Conservation (phyloP, 2,113 vertebrate genomes). For the Accipiter virgatus region DNA sequence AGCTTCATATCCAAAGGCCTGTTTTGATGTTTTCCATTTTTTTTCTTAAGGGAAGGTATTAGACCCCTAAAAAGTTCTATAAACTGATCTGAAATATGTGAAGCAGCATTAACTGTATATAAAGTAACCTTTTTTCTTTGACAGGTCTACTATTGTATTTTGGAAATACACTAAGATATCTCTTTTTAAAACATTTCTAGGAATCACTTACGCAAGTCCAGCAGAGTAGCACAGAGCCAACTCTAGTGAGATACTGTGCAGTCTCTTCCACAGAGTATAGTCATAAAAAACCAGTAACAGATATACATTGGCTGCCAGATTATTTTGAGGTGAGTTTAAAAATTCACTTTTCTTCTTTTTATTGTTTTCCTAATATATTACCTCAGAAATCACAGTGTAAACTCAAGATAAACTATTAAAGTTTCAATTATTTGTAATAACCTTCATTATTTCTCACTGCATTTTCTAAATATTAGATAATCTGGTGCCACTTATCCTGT, state of each 20-base stretch:
- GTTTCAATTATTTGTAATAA: background rate
- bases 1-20: background rate
- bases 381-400: background rate
- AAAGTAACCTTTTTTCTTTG: background rate
- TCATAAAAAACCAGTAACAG: constrained; percentile 81
- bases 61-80: background rate
- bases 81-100: background rate
- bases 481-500: background rate
- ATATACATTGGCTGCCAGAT: constrained; percentile 86
- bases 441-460: background rate
- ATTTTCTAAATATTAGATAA: background rate
- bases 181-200: constrained; percentile 51
- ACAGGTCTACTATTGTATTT: background rate
- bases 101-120: background rate
- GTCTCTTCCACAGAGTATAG: constrained; percentile 78
- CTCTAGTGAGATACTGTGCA: constrained; percentile 75
- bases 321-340: constrained; percentile 79
- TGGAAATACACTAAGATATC: background rate
- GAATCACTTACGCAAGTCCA: constrained; percentile 43
- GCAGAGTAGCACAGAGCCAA: constrained; percentile 52
- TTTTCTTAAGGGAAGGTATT: background rate
- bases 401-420: background rate
- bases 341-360: background rate
- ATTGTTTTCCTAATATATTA: background rate
- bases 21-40: background rate